Evolutionary conservation across 2,797 vertebrate species (phyloP).

Genomic region (Siniperca obscura): DNA sequence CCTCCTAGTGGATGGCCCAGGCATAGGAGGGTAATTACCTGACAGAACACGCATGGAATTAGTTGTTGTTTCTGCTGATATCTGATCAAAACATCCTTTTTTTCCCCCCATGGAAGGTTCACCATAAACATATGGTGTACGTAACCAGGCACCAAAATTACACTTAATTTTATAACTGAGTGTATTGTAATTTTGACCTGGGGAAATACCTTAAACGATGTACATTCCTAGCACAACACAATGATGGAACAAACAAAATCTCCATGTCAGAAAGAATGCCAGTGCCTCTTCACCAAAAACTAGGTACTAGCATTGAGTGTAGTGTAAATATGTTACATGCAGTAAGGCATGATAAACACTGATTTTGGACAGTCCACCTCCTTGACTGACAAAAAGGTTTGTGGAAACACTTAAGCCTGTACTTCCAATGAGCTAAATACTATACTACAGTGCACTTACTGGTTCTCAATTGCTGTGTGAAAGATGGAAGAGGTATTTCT

Average conservation of each 20-base stretch:
- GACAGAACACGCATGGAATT: slow-evolving; percentile 32
- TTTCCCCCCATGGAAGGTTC: not conserved
- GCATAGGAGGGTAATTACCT: slow-evolving; percentile 76
- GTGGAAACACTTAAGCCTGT: not conserved
- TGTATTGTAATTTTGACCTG: not conserved
- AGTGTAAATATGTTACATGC: not conserved
- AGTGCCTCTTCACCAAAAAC: not conserved
- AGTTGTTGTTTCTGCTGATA: slow-evolving; percentile 1
- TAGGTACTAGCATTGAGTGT: not conserved
- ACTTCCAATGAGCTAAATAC: not conserved
- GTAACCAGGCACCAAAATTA: not conserved
- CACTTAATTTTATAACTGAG: not conserved
- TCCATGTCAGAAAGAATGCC: not conserved
- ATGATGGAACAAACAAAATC: not conserved
- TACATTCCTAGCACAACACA: slow-evolving; percentile 2
- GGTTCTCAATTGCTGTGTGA: slow-evolving; percentile 68
- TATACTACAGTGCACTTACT: slow-evolving; percentile 49
- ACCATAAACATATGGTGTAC: not conserved
- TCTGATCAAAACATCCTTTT: slow-evolving; percentile 4
- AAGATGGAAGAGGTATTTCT: slow-evolving; percentile 72
- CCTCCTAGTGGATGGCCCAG: slow-evolving; percentile 54
- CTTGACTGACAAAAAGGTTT: not conserved
- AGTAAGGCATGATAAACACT: not conserved
- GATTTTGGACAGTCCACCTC: not conserved
- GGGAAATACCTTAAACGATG: not conserved